phyloP scores from a whole-genome alignment of 2,113 vertebrate species.

The Penelope pileata region DNA sequence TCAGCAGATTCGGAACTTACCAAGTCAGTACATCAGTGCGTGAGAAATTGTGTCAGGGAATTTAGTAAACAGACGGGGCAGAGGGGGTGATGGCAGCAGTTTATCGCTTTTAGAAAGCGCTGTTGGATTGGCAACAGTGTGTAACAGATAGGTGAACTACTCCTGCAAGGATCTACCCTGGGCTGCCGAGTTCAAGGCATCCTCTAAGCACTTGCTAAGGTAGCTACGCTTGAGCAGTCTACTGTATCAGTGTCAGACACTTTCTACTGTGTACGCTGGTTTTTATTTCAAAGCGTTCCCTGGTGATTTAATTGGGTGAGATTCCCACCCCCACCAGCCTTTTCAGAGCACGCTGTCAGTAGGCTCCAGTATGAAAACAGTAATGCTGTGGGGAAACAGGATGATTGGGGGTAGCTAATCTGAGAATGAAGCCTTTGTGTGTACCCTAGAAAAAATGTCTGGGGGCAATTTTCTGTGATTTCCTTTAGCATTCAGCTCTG shows the following conservation, averaged over 20 bases:
- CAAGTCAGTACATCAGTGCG: accelerated
- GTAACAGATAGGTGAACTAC: neutral
- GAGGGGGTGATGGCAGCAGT: neutral
- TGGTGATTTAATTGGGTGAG: neutral
- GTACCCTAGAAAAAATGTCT: neutral
- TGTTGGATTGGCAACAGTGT: neutral
- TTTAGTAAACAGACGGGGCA: neutral
- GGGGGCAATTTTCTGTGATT: neutral
- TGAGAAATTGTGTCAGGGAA: neutral
- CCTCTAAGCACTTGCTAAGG: neutral
- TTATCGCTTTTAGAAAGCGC: neutral
- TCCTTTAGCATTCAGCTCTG: neutral
- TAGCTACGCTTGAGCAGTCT: neutral
- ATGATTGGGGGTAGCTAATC: neutral
- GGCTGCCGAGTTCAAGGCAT: neutral
- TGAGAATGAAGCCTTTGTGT: neutral
- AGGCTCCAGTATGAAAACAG: neutral
- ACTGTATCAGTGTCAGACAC: neutral
- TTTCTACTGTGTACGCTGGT: accelerated
- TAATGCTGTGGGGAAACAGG: too few relatives aligned
- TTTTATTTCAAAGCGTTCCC: neutral
- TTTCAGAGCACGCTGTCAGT: neutral
- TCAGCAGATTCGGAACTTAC: neutral
- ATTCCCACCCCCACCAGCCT: neutral
- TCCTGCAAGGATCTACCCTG: neutral